Base-by-base conservation (phyloP, 2,888 invertebrate species). In the Phengaris alcon region DNA sequence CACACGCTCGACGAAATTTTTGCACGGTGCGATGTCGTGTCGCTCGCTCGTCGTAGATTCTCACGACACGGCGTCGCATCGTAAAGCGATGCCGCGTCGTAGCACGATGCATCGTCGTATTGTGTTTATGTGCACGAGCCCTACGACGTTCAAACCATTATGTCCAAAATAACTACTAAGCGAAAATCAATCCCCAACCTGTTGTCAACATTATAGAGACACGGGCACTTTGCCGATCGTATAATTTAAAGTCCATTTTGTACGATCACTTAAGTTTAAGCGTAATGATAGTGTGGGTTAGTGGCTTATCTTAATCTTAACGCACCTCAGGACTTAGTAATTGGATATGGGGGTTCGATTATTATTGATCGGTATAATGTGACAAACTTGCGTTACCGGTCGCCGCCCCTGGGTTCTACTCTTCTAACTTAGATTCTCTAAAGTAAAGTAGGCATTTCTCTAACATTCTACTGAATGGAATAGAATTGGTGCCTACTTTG, bases 321-420 rank as follows among this genome's bases (percentile, higher is more conserved):
- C 87, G 87, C 90, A 85, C 88, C 87, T 86, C 82, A 82, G 83
- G 80, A 81, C 84, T 84, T 84, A 83, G 84, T 88, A 87, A 87
- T 86, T 87, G 88, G 57, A 55, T 75, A 35, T n/a, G 69, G 22
- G 76, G 76, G 86, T 88, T 89, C 90, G 90, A 89, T 88, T 88
- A 89, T 88, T 91, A 89, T 88, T 91, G 91, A 91, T 91, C 90
- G 91, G 90, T 90, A 91, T 89, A 88, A 78, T 79, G 82, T 82
- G 52, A 52, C 72, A 52, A 74, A 52, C 22, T 22, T 9, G n/a
- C 55, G 68, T 70, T 51, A 51, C 70, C 51, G 51, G 70, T 70
- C 48, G 15, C 9, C 51, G 51, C 64, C 35, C 35, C 35, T 64
- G 35, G 59, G 22, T 22, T 64, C 12, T 64, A 64, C 35, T 10